A percentile compares a stretch with the other conserved stretches of the same genome.
Evolutionary conservation across 2,888 invertebrate species (phyloP).

Genomic region (Volucella inflata): DNA sequence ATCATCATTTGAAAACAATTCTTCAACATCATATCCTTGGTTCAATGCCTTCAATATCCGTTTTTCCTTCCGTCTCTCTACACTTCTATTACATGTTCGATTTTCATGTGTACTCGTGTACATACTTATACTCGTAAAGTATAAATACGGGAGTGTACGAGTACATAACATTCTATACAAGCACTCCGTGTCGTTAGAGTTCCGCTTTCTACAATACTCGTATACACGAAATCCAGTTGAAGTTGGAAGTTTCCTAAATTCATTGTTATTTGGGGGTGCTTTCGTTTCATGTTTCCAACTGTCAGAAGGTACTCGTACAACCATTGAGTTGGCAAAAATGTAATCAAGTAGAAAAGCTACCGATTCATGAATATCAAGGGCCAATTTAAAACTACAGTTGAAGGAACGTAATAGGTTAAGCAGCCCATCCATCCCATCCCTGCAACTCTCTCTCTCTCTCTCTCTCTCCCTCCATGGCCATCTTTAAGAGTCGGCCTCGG

Average conservation of each 20-base stretch:
- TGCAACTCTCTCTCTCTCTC: neutral
- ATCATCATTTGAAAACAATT: constrained; percentile 26
- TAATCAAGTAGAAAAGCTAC: constrained; percentile 74
- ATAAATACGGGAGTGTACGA: constrained; percentile 30
- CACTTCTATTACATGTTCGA: neutral
- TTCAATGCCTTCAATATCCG: constrained; percentile 28
- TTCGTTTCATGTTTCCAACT: constrained; percentile 3
- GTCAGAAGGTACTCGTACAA: constrained; percentile 33
- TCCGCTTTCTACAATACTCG: neutral
- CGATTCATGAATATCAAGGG: constrained; percentile 74
- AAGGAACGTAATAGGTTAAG: constrained; percentile 67
- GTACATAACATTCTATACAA: neutral
- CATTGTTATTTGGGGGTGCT: constrained; percentile 40
- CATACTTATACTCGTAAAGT: neutral
- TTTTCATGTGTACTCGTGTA: neutral
- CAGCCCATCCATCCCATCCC: constrained; percentile 57
- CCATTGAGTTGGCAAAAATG: constrained; percentile 61
- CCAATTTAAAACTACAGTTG: constrained; percentile 68
- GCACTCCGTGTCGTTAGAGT: too few relatives aligned
- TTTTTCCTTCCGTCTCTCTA: neutral
- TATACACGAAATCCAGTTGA: constrained; percentile 31
- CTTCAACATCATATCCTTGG: constrained; percentile 21
- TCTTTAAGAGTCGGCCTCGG: neutral
- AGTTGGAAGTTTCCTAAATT: constrained; percentile 54
- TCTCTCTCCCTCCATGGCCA: too few relatives aligned